Conservation (phyloP, 2,797 vertebrate genomes). For the Galagoides demidoff region DNA sequence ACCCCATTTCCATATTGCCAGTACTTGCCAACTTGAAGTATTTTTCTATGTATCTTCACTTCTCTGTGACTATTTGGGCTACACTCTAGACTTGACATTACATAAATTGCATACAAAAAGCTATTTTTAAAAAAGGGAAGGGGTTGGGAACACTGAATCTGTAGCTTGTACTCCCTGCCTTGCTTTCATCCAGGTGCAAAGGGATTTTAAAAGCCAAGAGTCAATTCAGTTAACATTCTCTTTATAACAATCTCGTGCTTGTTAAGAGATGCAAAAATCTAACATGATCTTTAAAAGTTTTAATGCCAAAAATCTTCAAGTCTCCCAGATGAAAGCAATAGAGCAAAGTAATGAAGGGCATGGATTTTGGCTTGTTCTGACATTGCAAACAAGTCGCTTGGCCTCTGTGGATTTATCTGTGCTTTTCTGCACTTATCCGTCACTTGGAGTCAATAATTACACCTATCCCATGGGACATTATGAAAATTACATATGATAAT, state of each 20-base stretch:
- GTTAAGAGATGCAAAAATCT: background rate
- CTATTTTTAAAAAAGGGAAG: background rate
- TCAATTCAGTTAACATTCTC: background rate
- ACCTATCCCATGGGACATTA: background rate
- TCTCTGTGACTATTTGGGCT: background rate
- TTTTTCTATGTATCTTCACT: background rate
- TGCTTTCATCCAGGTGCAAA: background rate
- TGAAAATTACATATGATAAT: background rate
- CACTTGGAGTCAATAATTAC: background rate
- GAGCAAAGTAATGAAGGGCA: background rate
- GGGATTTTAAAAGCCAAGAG: background rate
- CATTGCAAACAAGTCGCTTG: background rate
- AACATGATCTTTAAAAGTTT: background rate
- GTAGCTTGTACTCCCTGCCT: background rate
- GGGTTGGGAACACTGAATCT: background rate
- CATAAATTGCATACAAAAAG: conserved; percentile 3
- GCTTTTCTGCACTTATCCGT: background rate
- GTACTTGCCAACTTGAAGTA: background rate
- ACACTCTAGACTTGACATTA: background rate
- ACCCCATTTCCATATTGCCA: background rate
- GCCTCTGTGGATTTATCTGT: background rate
- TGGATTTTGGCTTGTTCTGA: background rate
- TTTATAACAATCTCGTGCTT: background rate
- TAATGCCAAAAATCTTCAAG: background rate
- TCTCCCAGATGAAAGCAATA: background rate